phyloP scores from a whole-genome alignment of 2,797 vertebrate species.

The Pseudomugil gertrudae region DNA sequence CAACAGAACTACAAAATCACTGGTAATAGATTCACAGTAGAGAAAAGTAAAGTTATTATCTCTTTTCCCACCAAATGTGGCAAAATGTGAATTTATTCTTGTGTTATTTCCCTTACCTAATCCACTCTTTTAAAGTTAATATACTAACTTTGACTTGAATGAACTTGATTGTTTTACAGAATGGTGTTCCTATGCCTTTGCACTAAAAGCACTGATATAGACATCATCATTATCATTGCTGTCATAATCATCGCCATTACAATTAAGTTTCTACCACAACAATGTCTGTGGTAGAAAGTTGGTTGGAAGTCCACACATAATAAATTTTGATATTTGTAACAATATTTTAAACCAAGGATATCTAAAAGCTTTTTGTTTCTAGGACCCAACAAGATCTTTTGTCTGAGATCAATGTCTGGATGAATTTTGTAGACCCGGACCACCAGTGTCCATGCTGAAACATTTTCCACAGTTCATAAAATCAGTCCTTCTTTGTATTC shows the following conservation, averaged over 20 bases:
- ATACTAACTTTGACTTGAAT: not conserved
- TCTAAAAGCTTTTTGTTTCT: no score
- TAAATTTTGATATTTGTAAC: no score
- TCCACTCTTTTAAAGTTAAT: not conserved
- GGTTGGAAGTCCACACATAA: no score
- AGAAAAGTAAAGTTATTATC: constrained; percentile 2
- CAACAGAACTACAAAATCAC: constrained; percentile 3
- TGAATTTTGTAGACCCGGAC: not conserved
- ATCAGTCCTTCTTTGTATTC: not conserved
- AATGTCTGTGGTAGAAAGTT: no score
- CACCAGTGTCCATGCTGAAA: not conserved
- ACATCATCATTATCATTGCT: no score
- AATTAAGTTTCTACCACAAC: not conserved
- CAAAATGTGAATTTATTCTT: not conserved
- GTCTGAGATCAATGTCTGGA: not conserved
- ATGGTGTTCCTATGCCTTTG: no score
- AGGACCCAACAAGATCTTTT: no score
- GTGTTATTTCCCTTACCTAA: not conserved
- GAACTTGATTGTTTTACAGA: not conserved
- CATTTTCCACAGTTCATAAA: not conserved
- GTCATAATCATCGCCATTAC: not conserved
- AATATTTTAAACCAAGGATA: no score
- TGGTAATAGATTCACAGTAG: constrained; percentile 19
- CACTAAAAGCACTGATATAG: no score
- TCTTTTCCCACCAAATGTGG: not conserved